Percentiles rank a stretch among this genome's conserved stretches.
These are phyloP conservation scores for Diploptera punctata DNA, from an alignment of 2,888 invertebrate genomes.

Conservation along the genomic window DNA sequence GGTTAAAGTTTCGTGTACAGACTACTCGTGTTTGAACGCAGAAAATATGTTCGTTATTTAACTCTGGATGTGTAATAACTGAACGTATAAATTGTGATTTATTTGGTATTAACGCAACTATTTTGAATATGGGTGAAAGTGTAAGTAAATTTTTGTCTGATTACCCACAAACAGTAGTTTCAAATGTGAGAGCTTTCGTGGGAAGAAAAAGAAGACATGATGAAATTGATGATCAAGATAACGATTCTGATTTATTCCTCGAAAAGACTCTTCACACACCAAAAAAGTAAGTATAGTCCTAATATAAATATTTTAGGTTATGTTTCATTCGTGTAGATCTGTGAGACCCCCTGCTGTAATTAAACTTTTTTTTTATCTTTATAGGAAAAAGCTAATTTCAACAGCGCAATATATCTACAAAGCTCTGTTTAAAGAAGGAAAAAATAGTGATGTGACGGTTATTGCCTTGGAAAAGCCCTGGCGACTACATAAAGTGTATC, in stretches of 20 bases:
- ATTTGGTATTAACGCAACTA: too few relatives aligned
- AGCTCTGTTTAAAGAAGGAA: constrained; percentile 75
- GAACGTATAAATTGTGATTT: too few relatives aligned
- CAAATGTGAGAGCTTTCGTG: constrained; percentile 32
- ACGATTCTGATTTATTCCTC: constrained; percentile 59
- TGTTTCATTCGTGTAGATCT: background rate
- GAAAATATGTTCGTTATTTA: too few relatives aligned
- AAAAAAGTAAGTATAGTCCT: constrained; percentile 60
- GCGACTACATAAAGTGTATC: constrained; percentile 78
- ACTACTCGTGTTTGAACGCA: too few relatives aligned
- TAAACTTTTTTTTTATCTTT: constrained; percentile 31
- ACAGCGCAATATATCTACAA: constrained; percentile 82
- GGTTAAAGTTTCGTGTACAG: too few relatives aligned
- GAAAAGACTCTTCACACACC: constrained; percentile 66
- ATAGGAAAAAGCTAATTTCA: constrained; percentile 69
- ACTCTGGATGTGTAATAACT: too few relatives aligned
- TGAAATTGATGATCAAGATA: constrained; percentile 54
- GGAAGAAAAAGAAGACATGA: constrained; percentile 41
- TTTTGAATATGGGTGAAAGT: constrained; percentile 26
- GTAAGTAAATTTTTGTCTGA: constrained; percentile 28
- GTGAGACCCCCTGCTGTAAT: background rate
- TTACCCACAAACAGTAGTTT: constrained; percentile 22
- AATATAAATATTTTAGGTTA: background rate
- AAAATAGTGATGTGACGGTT: constrained; percentile 77
- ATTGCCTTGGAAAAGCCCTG: constrained; percentile 73